Percentiles rank a stretch among this genome's conserved stretches.
phyloP scores from a whole-genome alignment of 2,113 vertebrate genomes.

The Hassar affinis region DNA sequence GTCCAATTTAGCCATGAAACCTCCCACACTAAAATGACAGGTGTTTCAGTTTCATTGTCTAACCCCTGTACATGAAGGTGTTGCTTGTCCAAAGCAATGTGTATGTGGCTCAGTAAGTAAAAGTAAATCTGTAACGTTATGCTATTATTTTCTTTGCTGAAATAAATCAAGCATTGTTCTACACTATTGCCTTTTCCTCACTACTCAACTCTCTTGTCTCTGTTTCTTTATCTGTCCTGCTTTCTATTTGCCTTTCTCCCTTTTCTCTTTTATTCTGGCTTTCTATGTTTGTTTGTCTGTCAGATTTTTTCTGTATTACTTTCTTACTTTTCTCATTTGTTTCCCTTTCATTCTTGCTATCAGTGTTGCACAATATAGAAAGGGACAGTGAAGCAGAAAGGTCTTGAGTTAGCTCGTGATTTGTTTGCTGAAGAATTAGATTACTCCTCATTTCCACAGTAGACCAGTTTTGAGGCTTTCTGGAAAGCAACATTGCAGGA shows the following conservation, averaged over 20 bases:
- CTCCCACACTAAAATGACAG: no score
- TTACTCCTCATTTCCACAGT: not conserved
- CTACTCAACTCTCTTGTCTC: not conserved
- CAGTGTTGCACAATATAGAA: not conserved
- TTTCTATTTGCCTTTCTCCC: not conserved
- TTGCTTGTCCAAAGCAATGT: not conserved
- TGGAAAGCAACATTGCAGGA: slow-evolving; percentile 31
- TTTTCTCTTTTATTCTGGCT: not conserved
- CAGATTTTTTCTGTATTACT: not conserved
- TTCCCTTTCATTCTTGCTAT: not conserved
- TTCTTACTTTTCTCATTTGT: not conserved
- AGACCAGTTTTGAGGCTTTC: not conserved
- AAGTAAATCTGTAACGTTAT: not conserved
- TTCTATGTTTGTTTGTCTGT: not conserved
- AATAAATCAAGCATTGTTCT: not conserved
- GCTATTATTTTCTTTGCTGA: not conserved
- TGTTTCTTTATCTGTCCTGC: not conserved
- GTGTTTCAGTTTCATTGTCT: no score
- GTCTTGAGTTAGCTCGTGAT: not conserved
- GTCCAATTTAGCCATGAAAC: no score
- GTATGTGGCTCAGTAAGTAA: not conserved
- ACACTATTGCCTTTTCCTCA: no score
- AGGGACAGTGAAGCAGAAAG: not conserved
- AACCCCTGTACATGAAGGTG: no score
- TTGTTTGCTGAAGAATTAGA: slow-evolving; percentile 17